Base-by-base conservation (phyloP, 2,797 vertebrate genomes). In the Mormyrops boulengeri region DNA sequence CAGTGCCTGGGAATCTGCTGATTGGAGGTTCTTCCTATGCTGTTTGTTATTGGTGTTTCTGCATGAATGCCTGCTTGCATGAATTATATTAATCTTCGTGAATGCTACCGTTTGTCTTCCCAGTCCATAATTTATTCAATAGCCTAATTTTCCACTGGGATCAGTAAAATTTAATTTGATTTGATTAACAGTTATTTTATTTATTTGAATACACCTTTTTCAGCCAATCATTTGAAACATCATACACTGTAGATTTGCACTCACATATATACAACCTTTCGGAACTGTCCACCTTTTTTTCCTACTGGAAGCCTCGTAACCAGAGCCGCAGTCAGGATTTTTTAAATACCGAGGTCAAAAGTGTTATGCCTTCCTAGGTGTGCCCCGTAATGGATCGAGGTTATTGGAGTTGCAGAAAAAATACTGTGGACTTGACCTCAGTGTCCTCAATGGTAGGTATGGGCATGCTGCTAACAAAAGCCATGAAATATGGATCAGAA, bases 41-140 rank as follows among this genome's bases (percentile, higher is more conserved):
- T 90, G 91, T 91, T 92, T 91, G 91, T 91, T 90, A 53, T 86
- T 93, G 94, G 95, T 95, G 92, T 94, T 95, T 95, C 93, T 95
- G 94, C 94, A 94, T 95, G 95, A 95, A 93, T 95, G 91, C 91
- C 88, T 91, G 91, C 89, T 57, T 91, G 88, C 87, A 84, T 92
- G 91, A 94, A 93, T 94, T 92, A 92, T 92, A 94, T 91, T 94
- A 95, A 95, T 94, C 93, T 73, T 73, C 3, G 1, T 38, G 66
- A 73, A 38, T 73, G 66, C 12, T 73, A 73, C 30, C 30, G 11
- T 38, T 73, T 38, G 66, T 38, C 14, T 1, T 73, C 30, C 34
- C 69, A 73, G 69, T 73, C 69, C 69, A 73, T 17, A 34, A 73
- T 73, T 73, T 73, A 73, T 73, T 73, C 34, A 73, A 38, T 38